These are phyloP conservation scores for Laupala kohalensis DNA, from an alignment of 1,140 invertebrate species.

Conservation along the genomic window DNA sequence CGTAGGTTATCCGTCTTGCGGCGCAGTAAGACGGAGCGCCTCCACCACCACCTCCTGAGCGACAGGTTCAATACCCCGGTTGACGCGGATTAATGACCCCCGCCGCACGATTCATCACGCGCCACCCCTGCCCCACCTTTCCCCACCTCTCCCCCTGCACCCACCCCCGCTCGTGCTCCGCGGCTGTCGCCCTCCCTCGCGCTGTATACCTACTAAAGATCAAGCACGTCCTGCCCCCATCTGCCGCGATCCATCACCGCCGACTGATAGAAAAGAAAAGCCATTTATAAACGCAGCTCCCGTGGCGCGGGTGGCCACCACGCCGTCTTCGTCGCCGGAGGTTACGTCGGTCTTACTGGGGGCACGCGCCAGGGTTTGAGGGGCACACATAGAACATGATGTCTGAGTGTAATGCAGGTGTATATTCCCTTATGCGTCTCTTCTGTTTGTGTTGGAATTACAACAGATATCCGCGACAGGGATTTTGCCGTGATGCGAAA, in stretches of 20 bases:
- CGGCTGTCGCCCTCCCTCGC: neutral
- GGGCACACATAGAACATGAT: too few relatives aligned
- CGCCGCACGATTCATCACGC: conserved; percentile 16
- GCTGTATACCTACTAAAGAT: conserved; percentile 16
- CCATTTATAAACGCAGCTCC: conserved; percentile 14
- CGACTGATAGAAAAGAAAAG: conserved; percentile 17
- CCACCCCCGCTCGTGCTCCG: too few relatives aligned
- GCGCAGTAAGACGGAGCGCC: neutral
- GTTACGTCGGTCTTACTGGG: too few relatives aligned
- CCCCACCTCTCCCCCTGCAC: neutral
- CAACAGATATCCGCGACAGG: too few relatives aligned
- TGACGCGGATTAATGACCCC: conserved; percentile 18
- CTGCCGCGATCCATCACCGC: conserved; percentile 14
- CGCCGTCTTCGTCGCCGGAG: too few relatives aligned
- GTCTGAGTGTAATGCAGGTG: too few relatives aligned
- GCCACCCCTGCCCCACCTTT: neutral
- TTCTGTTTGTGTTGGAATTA: too few relatives aligned
- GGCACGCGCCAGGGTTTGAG: too few relatives aligned
- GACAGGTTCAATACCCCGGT: conserved; percentile 17
- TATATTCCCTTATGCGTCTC: too few relatives aligned
- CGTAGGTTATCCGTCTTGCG: neutral
- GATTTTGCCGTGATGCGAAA: too few relatives aligned
- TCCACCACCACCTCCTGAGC: conserved; percentile 1
- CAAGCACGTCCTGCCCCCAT: conserved; percentile 14
- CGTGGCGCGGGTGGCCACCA: neutral